A percentile compares a stretch with the other conserved stretches of the same genome.
phyloP scores from a whole-genome alignment of 2,113 vertebrate species.

The Scopus umbretta region DNA sequence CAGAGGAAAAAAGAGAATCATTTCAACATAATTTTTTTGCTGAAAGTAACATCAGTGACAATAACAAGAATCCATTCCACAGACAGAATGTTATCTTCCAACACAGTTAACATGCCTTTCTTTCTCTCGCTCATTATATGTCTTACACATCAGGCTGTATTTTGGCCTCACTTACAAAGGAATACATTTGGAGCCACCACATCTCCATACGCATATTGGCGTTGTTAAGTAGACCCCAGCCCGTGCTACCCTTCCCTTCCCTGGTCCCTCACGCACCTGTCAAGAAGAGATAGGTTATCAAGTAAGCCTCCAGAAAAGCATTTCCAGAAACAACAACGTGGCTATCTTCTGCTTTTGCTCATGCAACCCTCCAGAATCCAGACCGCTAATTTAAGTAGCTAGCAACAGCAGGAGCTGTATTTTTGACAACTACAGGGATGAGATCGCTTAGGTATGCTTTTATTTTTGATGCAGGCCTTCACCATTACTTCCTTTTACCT shows the following conservation, averaged over 20 bases:
- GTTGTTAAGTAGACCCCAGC: background rate
- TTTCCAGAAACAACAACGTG: background rate
- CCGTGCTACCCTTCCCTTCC: background rate
- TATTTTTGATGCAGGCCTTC: background rate
- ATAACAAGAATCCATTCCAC: conserved; percentile 14
- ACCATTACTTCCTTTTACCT: background rate
- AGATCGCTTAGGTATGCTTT: background rate
- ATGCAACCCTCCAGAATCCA: background rate
- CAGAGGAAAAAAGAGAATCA: background rate
- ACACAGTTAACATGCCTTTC: conserved; percentile 3
- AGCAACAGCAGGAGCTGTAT: background rate
- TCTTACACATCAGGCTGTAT: background rate
- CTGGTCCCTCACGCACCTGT: background rate
- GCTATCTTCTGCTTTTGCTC: background rate
- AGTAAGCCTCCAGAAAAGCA: background rate
- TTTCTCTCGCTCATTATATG: background rate
- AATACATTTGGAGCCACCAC: background rate
- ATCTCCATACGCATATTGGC: background rate
- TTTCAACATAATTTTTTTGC: background rate
- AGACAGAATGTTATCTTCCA: conserved; percentile 42
- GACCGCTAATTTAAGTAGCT: background rate
- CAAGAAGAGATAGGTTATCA: background rate
- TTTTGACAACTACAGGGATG: background rate
- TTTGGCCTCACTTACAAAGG: background rate
- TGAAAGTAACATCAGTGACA: background rate